Conservation (phyloP, 2,797 vertebrate genomes). For the Anguilla megastoma region DNA sequence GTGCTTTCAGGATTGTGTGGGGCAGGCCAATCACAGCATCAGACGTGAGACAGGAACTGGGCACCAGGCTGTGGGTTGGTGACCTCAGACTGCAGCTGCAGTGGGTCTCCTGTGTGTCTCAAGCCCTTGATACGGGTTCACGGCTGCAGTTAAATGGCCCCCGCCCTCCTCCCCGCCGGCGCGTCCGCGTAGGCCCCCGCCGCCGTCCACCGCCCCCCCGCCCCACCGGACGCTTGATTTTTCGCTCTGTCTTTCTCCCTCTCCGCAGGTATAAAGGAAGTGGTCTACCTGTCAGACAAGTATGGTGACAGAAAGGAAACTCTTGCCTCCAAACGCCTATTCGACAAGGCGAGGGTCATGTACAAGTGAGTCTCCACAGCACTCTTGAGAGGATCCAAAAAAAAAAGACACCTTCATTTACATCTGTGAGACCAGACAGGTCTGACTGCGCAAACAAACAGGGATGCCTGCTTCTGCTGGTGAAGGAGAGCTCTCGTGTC, state of each 20-base stretch:
- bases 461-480: background rate
- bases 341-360: slow-evolving; percentile 76
- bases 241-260: slow-evolving; percentile 16
- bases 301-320: slow-evolving; percentile 80
- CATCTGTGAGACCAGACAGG: slow-evolving; percentile 14
- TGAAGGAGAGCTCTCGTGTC: background rate
- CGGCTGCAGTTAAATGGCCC: background rate
- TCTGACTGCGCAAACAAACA: background rate
- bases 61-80: background rate
- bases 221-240: slow-evolving; percentile 28
- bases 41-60: background rate
- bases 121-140: background rate
- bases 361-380: slow-evolving; percentile 72
- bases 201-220: slow-evolving; percentile 6
- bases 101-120: background rate
- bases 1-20: too few relatives aligned
- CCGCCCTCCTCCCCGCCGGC: background rate
- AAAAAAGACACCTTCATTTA: slow-evolving; percentile 31
- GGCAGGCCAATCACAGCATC: too few relatives aligned
- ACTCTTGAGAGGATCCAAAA: background rate
- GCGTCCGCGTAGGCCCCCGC: background rate
- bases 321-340: slow-evolving; percentile 80
- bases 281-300: slow-evolving; percentile 92
- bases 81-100: background rate
- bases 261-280: slow-evolving; percentile 84